Percentiles rank a stretch among this genome's conserved stretches.
These are phyloP conservation scores for Philopedon plagiatum DNA, from an alignment of 2,888 invertebrate species.

Conservation along the genomic window DNA sequence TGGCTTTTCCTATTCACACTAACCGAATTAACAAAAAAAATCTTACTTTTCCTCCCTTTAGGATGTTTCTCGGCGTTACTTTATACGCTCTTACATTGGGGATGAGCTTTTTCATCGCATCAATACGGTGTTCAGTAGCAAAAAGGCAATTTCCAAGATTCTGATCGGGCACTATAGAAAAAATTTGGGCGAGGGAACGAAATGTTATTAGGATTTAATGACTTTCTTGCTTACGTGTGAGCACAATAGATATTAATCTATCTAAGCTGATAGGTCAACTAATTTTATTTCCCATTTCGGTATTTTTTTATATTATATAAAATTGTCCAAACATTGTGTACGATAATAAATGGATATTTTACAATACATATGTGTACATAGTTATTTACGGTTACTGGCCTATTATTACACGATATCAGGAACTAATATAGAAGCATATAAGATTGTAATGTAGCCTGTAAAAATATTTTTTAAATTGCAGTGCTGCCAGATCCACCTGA, in stretches of 20 bases:
- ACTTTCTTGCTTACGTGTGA: slow-evolving; percentile 49
- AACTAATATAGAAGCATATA: too few species aligned
- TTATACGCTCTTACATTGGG: slow-evolving; percentile 37
- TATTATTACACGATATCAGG: too few species aligned
- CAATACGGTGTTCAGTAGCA: slow-evolving; percentile 54
- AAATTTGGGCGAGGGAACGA: slow-evolving; percentile 46
- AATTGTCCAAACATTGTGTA: too few species aligned
- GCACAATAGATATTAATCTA: slow-evolving; percentile 48
- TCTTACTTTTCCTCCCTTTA: slow-evolving; percentile 25
- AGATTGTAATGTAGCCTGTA: too few species aligned
- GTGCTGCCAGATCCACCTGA: too few species aligned
- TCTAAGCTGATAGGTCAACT: slow-evolving; percentile 30
- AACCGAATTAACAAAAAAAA: slow-evolving; percentile 33
- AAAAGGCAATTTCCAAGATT: slow-evolving; percentile 57
- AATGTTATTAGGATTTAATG: slow-evolving; percentile 53
- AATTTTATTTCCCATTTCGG: slow-evolving; percentile 3
- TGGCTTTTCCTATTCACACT: slow-evolving; percentile 14
- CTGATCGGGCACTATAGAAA: slow-evolving; percentile 50
- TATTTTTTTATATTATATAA: background rate
- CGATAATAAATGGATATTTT: too few species aligned
- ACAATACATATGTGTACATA: too few species aligned
- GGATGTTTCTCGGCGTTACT: slow-evolving; percentile 27
- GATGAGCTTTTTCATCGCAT: slow-evolving; percentile 53
- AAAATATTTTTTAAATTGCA: too few species aligned
- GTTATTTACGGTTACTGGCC: too few species aligned